phyloP scores from a whole-genome alignment of 2,113 vertebrate species.

The Brachyhypopomus gauderio region DNA sequence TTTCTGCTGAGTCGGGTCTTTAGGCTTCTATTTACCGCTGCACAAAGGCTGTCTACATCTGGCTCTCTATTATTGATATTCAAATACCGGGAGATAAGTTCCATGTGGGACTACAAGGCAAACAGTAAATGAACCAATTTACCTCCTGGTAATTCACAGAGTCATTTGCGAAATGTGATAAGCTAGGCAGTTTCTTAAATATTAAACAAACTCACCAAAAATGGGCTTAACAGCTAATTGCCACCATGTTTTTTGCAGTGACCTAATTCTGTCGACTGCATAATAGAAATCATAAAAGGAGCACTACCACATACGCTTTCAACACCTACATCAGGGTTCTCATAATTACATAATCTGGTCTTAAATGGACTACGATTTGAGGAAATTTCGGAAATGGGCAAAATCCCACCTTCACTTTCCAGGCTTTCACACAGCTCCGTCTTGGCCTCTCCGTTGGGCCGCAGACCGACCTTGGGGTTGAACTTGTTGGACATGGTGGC shows the following conservation, averaged over 20 bases:
- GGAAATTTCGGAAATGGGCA: not conserved
- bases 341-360: not conserved
- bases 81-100: slow-evolving; percentile 32
- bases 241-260: slow-evolving; percentile 22
- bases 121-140: slow-evolving; percentile 14
- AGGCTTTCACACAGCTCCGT: slow-evolving; percentile 95
- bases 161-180: not conserved
- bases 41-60: slow-evolving; percentile 49
- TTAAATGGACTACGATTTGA: not conserved
- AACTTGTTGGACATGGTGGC: slow-evolving; percentile 99
- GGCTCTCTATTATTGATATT: slow-evolving; percentile 50
- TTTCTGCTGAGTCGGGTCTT: slow-evolving; percentile 64
- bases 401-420: slow-evolving; percentile 86
- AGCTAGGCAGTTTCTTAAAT: not conserved
- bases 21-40: slow-evolving; percentile 56
- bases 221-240: slow-evolving; percentile 1
- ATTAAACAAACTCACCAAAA: slow-evolving; percentile 4
- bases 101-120: slow-evolving; percentile 15
- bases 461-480: slow-evolving; percentile 90
- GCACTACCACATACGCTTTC: slow-evolving; percentile 4
- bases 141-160: slow-evolving; percentile 29
- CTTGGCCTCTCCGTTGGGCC: slow-evolving; percentile 97
- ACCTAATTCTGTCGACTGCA: slow-evolving; percentile 25
- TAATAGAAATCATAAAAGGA: slow-evolving; percentile 9
- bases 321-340: not conserved